Evolutionary conservation across 2,888 invertebrate species (phyloP), one percentile per base, ranked within the genome.

Genomic region (Coronaproctus castanopsis): DNA sequence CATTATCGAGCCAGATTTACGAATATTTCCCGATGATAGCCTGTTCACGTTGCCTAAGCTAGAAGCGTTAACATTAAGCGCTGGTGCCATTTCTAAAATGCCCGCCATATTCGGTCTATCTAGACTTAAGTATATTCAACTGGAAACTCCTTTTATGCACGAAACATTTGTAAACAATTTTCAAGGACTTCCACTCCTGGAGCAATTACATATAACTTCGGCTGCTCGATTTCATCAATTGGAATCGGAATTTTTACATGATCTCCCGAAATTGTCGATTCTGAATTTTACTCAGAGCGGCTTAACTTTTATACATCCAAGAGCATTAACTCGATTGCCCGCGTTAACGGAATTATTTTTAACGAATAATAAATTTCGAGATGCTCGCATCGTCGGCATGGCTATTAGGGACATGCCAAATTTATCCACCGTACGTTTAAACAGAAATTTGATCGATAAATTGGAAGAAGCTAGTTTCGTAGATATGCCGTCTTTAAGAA

Each of bases 31-130:
- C 0, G 77, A 82, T 1, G 88, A 88, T 70, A 85, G 86, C 66
- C 72, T 90, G 54, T 77, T 80, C 63, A 82, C 82, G 67, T 73
- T 88, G 66, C 79, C 80, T 66, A 81, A 82, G 64, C 75, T 89
- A 58, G 84, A 89, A 75, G 90, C 90, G 2, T 77, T 89, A 52
- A 89, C 90, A 1, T 77, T 90, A 66, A 85, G 87, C 70, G 83
- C 85, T 8, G 81, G 83, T 62, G 77, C 79, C 64, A 74, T 89
- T 63, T 86, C 85, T 69, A 76, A 86, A 63, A 73, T 87, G 63
- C 88, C 89, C 0, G 74, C 79, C 58, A 82, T 89, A 67, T 78
- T 80, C 1, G 81, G 82, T 3, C 74, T 86, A 62, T 77, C 80
- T 10, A 82, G 82, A 67, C 72, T 89, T 52, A 78, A 82, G 53